Base-by-base conservation (phyloP, 2,888 invertebrate genomes). In the Micoletzkya japonica region DNA sequence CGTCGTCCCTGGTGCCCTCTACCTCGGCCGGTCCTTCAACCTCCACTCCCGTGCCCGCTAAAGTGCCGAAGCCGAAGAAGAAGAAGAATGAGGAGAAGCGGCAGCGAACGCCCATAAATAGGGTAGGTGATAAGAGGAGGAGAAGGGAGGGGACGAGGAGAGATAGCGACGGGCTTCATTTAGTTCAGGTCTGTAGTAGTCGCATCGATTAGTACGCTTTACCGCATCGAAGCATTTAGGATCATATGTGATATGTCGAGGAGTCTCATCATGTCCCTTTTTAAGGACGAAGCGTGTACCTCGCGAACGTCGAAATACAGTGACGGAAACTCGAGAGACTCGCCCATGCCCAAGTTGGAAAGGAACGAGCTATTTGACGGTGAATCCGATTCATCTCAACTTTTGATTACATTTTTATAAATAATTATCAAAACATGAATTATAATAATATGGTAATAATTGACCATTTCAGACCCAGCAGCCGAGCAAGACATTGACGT, bases 291-390 rank as follows among this genome's bases (percentile, higher is more conserved):
- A n/a, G n/a, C n/a, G n/a, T n/a, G n/a, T n/a, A n/a, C n/a, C n/a
- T n/a, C n/a, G n/a, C n/a, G n/a, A n/a, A n/a, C n/a, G n/a, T n/a
- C n/a, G n/a, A n/a, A n/a, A n/a, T n/a, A n/a, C n/a, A n/a, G n/a
- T n/a, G n/a, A n/a, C n/a, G n/a, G n/a, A n/a, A n/a, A 44, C 17
- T 20, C 32, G 30, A 7, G 61, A 49, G 61, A 44, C 1, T 20
- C 50, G n/a, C 30, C 63, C 32, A n/a, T 4, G 30, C 50, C 63
- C 3, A 37, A 52, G 24, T 6, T 49, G 2, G 14, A 26, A 20
- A 61, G 44, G 3, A 28, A 32, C 50, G 36, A 63, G 32, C 50
- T 63, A 32, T 63, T 63, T 34, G 49, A 63, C 50, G 50, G 50
- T 63, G 2, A 63, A 24, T 28, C 17, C 52, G 17, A 32, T 26